These are phyloP conservation scores for Orientallactaga sibirica DNA, from an alignment of 2,797 vertebrate genomes.

Conservation along the genomic window DNA sequence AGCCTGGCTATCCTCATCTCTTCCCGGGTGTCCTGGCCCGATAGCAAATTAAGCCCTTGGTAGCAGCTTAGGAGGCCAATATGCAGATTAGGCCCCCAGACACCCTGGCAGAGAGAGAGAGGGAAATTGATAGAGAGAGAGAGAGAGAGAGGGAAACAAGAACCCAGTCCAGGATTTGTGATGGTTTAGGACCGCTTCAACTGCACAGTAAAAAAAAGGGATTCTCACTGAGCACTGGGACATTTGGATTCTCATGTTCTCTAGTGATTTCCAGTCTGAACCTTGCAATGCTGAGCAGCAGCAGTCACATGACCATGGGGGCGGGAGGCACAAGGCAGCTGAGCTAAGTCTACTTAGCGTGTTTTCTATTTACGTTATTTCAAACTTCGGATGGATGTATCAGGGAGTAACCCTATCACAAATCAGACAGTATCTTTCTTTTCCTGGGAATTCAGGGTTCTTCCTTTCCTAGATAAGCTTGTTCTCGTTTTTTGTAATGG, in stretches of 20 bases:
- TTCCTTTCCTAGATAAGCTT: constrained; percentile 14
- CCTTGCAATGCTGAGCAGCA: too few relatives aligned
- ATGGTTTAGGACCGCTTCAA: too few relatives aligned
- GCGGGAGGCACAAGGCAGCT: too few relatives aligned
- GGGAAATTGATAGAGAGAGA: background rate
- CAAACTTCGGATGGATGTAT: background rate
- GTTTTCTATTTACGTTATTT: background rate
- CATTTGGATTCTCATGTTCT: background rate
- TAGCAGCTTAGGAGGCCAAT: background rate
- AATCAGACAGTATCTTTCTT: background rate
- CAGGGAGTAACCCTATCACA: too few relatives aligned
- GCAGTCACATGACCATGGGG: background rate
- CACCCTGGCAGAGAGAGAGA: background rate
- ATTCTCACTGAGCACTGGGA: background rate
- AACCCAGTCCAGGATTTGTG: too few relatives aligned
- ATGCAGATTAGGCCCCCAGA: background rate
- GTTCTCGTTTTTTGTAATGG: constrained; percentile 47
- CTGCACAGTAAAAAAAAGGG: background rate
- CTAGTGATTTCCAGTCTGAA: background rate
- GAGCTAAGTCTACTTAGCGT: background rate
- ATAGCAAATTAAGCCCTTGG: background rate
- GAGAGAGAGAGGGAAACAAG: too few relatives aligned
- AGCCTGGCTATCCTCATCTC: background rate
- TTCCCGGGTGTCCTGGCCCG: background rate
- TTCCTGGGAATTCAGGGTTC: background rate